Percentiles rank a stretch among this genome's conserved stretches.
phyloP scores from a whole-genome alignment of 2,888 invertebrate genomes.

The Anarsia innoxiella region DNA sequence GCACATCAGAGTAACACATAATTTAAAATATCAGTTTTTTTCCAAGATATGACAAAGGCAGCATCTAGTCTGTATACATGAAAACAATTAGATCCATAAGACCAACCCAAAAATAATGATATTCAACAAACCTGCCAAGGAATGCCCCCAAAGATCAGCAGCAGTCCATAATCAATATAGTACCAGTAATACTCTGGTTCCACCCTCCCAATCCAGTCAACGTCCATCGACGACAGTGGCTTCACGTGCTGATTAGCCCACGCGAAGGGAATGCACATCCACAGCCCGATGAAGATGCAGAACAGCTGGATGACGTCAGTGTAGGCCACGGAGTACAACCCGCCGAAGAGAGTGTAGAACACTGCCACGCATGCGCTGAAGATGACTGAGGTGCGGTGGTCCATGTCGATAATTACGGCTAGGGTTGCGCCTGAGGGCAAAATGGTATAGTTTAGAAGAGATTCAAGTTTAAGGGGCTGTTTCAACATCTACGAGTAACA shows the following conservation, averaged over 20 bases:
- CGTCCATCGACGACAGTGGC: slow-evolving; percentile 86
- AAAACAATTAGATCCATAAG: too few species aligned
- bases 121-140: slow-evolving; percentile 92
- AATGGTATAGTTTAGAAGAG: too few species aligned
- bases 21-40: too few species aligned
- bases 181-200: slow-evolving; percentile 83
- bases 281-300: slow-evolving; percentile 97
- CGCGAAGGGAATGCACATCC: slow-evolving; percentile 98
- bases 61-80: too few species aligned
- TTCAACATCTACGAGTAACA: too few species aligned
- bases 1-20: too few species aligned
- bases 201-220: slow-evolving; percentile 92
- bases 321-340: slow-evolving; percentile 98
- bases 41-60: too few species aligned
- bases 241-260: slow-evolving; percentile 91
- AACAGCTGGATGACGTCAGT: slow-evolving; percentile 98
- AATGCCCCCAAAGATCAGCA: slow-evolving; percentile 95
- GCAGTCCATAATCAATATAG: slow-evolving; percentile 91
- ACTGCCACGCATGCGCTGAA: slow-evolving; percentile 97
- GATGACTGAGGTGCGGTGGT: slow-evolving; percentile 93
- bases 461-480: too few species aligned
- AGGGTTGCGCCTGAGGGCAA: slow-evolving; percentile 88
- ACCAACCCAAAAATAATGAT: too few species aligned
- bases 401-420: slow-evolving; percentile 97
- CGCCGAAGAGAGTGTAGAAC: slow-evolving; percentile 98